Base-by-base conservation (phyloP, 1,140 invertebrate species). In the Neodiprion pinetum region DNA sequence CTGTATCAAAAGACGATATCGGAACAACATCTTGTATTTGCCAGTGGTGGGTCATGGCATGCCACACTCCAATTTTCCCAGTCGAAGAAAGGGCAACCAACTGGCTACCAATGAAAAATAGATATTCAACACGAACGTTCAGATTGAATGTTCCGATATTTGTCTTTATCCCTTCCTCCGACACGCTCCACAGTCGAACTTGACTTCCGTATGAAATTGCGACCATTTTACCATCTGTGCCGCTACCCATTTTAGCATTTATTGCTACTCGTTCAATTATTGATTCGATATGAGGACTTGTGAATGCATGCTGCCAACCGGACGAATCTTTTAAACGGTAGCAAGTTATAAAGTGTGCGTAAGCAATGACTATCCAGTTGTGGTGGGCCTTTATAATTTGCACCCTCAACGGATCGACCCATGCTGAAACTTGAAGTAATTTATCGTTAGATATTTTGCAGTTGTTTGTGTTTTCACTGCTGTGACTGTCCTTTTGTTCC, bases 11-110 rank as follows among this genome's bases (percentile, higher is more conserved):
- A 2, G 97, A 98, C 14, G 97, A 93, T 49, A 99, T 96, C 2
- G 96, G 95, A 53, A 97, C 94, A 40, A 99, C 95, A 89, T 99
- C 97, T 88, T 98, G 97, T 67, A 97, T 97, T 90, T 98, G 95
- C 97, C 98, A 99, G 87, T 99, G 97, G 81, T 98, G 97, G 0
- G 97, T 98, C 93, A 98, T 98, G 0, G 97, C 96, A 89, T 99
- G 97, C 97, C 97, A 99, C 17, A 99, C 97, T 9, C 98, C 98
- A 75, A 99, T 97, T 90, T 99, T 99, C n/a, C 98, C 98, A 23
- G 94, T 94, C 3, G 95, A 92, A 61, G 97, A 98, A 17, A 99
- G 89, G 3, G 97, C 98, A 12, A 99, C 98, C 50, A 99, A 88
- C 83, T 99, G 98, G 79, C 95, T 97, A 12, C 98, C 97, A 88